Evolutionary conservation across 2,888 invertebrate species (phyloP).

Genomic region (Stictocephala bisonia): DNA sequence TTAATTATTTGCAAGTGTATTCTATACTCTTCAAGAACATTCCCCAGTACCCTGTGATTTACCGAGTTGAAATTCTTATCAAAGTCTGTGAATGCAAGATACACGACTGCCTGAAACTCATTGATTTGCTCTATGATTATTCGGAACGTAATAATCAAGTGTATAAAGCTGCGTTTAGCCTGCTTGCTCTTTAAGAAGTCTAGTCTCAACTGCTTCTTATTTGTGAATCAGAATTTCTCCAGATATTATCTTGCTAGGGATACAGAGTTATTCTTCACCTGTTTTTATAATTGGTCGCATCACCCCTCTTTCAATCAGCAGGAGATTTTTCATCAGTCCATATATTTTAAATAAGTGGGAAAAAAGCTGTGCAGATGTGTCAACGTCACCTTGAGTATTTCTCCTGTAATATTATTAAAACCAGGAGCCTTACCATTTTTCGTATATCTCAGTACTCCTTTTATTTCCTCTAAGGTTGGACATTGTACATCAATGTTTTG

Average conservation of each 20-base stretch:
- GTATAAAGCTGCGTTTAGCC: no score
- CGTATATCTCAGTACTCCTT: background rate
- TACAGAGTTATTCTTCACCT: background rate
- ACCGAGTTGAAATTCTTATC: background rate
- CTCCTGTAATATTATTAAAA: background rate
- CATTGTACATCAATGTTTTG: background rate
- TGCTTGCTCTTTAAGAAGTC: no score
- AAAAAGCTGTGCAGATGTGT: background rate
- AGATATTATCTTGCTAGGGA: background rate
- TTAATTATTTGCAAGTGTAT: background rate
- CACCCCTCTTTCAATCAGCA: background rate
- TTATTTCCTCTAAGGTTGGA: background rate
- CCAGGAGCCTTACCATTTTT: background rate
- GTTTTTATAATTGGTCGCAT: background rate
- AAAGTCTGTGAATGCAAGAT: background rate
- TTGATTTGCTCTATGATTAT: no score
- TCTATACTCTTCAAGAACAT: background rate
- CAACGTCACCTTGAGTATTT: background rate
- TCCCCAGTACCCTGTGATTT: background rate
- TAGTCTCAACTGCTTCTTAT: no score
- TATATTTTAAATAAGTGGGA: background rate
- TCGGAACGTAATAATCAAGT: no score
- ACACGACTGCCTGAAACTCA: background rate
- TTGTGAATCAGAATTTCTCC: no score
- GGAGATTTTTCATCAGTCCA: background rate